Percentiles rank a stretch among this genome's conserved stretches.
Conservation (phyloP, 2,797 vertebrate species). For the Darevskia nairensis region DNA sequence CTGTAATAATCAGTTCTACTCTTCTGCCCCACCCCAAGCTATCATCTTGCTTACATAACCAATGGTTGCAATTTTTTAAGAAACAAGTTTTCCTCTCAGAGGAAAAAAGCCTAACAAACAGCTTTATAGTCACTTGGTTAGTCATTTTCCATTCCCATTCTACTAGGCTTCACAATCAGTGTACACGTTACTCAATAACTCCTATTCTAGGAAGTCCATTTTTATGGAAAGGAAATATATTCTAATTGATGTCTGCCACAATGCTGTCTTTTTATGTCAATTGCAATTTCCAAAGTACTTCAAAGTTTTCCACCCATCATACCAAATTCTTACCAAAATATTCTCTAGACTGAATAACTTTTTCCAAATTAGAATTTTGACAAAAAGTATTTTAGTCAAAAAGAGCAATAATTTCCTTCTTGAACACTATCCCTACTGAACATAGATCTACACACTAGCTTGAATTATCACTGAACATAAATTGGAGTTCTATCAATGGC, state of each 20-base stretch:
- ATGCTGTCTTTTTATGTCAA: neutral
- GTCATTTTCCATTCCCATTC: neutral
- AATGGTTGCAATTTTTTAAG: neutral
- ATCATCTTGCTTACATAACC: neutral
- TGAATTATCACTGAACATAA: neutral
- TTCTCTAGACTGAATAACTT: neutral
- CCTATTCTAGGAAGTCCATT: accelerated
- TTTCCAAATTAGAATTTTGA: neutral
- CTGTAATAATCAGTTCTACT: neutral
- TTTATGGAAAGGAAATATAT: neutral
- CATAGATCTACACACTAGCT: neutral
- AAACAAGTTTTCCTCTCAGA: neutral
- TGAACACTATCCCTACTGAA: neutral
- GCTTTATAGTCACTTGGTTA: neutral
- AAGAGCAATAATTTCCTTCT: neutral
- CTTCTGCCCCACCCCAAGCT: neutral
- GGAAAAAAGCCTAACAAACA: neutral
- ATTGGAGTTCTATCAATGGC: neutral
- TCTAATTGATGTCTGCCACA: neutral
- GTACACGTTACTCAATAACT: neutral
- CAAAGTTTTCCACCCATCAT: neutral
- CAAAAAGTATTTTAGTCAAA: neutral
- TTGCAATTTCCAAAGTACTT: neutral
- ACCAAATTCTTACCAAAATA: neutral
- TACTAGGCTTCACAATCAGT: neutral